phyloP scores from a whole-genome alignment of 2,888 invertebrate genomes.

The Caradrina kadenii region DNA sequence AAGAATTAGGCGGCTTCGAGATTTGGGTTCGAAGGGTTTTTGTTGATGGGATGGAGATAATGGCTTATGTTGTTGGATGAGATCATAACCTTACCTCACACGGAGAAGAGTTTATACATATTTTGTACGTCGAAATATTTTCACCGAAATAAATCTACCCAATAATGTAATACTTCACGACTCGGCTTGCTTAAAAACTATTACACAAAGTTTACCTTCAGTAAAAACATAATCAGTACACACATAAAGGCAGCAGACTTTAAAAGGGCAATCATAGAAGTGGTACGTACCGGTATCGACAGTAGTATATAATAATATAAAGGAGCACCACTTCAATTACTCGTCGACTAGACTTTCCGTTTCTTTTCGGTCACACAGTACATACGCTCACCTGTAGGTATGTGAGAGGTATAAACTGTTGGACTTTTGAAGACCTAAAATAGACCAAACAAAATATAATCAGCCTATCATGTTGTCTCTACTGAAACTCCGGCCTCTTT shows the following conservation, averaged over 20 bases:
- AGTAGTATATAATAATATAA: not conserved
- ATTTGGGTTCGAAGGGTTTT: conserved; percentile 47
- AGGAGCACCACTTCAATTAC: conserved; percentile 19
- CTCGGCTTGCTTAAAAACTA: not conserved
- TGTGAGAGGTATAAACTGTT: not conserved
- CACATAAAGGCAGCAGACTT: not conserved
- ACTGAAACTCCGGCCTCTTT: not conserved
- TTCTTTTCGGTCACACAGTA: not conserved
- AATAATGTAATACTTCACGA: not conserved
- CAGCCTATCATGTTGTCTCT: not conserved
- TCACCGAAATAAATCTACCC: not conserved
- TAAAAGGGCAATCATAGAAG: conserved; percentile 24
- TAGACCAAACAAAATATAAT: not conserved
- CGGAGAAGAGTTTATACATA: not conserved
- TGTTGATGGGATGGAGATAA: conserved; percentile 47
- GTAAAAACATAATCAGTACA: not conserved
- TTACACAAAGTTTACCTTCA: not conserved
- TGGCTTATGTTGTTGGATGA: conserved; percentile 40
- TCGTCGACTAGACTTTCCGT: conserved; percentile 3
- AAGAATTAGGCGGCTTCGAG: conserved; percentile 58
- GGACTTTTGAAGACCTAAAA: not conserved
- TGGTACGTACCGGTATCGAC: not conserved
- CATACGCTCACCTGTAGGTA: not conserved
- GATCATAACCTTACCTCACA: conserved; percentile 19
- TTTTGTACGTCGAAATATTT: not conserved